phyloP scores from a whole-genome alignment of 2,113 vertebrate species.

The Psephotus haematonotus region DNA sequence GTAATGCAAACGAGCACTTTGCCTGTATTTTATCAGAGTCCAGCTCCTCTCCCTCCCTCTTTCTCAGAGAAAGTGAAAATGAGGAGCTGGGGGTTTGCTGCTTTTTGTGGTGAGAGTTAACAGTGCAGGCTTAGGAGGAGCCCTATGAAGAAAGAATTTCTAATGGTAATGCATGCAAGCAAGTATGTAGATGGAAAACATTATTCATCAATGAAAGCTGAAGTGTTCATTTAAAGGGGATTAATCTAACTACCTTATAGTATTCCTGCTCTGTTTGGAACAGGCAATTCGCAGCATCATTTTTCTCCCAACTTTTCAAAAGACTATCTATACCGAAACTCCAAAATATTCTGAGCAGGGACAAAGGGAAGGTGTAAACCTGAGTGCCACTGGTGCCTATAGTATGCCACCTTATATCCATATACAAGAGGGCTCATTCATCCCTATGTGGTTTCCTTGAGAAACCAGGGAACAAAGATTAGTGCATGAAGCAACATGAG shows the following conservation, averaged over 20 bases:
- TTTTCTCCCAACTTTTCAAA: conserved; percentile 2
- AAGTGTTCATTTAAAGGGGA: conserved; percentile 67
- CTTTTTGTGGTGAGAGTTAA: background rate
- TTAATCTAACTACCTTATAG: conserved; percentile 57
- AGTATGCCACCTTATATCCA: background rate
- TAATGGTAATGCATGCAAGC: background rate
- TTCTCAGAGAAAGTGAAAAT: conserved; percentile 44
- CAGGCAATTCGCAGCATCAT: conserved; percentile 13
- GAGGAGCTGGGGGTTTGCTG: background rate
- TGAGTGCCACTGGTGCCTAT: background rate
- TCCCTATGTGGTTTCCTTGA: background rate
- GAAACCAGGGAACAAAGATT: background rate
- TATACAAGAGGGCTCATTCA: background rate
- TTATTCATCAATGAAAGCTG: conserved; percentile 47
- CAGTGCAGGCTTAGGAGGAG: conserved; percentile 10
- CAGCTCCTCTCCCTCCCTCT: conserved; percentile 23
- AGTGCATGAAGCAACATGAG: background rate
- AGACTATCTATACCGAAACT: background rate
- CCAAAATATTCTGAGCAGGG: background rate
- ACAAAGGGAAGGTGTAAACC: background rate
- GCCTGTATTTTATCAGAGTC: conserved; percentile 37
- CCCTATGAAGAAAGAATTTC: conserved; percentile 8
- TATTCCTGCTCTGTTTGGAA: conserved; percentile 11
- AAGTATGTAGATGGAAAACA: background rate
- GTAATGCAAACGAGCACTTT: background rate